Evolutionary conservation across 2,797 vertebrate genomes (phyloP).

Genomic region (Silurus lanzhouensis): DNA sequence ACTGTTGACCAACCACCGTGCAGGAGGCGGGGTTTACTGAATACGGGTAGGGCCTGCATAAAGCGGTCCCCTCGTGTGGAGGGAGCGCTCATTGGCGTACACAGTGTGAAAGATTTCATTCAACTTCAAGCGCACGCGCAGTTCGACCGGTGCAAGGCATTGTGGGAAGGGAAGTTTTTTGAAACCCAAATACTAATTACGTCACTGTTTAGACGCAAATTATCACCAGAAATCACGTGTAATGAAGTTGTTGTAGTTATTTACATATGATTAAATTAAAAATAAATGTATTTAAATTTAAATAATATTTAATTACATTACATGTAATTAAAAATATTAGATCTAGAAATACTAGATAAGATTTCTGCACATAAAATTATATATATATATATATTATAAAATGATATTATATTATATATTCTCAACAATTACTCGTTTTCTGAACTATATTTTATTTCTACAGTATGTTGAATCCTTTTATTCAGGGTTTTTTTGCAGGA

Average conservation of each 20-base stretch:
- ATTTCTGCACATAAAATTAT: too few relatives aligned
- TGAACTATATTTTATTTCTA: neutral
- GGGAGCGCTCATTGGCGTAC: conserved; percentile 59
- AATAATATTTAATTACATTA: neutral
- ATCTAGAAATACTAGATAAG: too few relatives aligned
- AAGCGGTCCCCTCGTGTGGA: conserved; percentile 48
- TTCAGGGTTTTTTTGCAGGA: neutral
- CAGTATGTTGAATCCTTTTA: too few relatives aligned
- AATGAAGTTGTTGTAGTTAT: too few relatives aligned
- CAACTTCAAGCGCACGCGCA: neutral
- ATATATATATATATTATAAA: too few relatives aligned
- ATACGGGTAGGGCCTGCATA: conserved; percentile 4
- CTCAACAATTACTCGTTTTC: too few relatives aligned
- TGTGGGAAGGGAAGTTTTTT: conserved; percentile 46
- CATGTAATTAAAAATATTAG: neutral
- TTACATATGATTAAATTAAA: too few relatives aligned
- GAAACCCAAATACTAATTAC: neutral
- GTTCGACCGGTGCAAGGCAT: conserved; percentile 27
- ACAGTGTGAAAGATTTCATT: conserved; percentile 43
- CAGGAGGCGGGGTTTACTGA: neutral
- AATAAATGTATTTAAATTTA: neutral
- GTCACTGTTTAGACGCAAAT: too few relatives aligned
- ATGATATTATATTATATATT: too few relatives aligned
- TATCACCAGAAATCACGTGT: neutral
- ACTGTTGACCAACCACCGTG: neutral